Evolutionary conservation across 2,888 invertebrate genomes (phyloP).

Genomic region (Acrobeloides nanus): DNA sequence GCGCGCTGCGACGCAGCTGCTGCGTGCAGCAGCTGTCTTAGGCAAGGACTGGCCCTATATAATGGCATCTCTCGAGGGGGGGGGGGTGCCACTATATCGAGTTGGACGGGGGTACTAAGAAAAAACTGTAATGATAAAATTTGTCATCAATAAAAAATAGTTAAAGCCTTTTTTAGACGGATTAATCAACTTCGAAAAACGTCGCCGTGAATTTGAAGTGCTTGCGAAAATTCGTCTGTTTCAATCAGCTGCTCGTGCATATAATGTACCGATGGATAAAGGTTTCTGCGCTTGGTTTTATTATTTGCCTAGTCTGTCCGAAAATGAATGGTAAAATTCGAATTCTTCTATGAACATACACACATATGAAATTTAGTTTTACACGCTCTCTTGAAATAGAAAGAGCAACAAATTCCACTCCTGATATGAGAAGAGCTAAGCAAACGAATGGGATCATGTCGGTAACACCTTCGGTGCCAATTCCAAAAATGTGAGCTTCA

Average conservation of each 20-base stretch:
- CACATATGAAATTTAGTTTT: constrained; percentile 83
- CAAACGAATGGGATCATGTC: constrained; percentile 14
- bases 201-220: constrained; percentile 94
- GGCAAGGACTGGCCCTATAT: too few species aligned
- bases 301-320: constrained; percentile 76
- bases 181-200: constrained; percentile 93
- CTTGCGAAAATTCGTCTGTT: constrained; percentile 85
- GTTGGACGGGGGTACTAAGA: too few species aligned
- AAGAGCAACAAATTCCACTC: constrained; percentile 29
- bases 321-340: constrained; percentile 78
- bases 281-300: constrained; percentile 90
- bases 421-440: constrained; percentile 32
- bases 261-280: constrained; percentile 75
- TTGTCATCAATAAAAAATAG: too few species aligned
- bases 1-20: too few species aligned
- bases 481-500: constrained; percentile 31
- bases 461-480: constrained; percentile 15
- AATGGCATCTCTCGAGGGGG: too few species aligned
- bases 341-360: constrained; percentile 69
- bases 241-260: constrained; percentile 92
- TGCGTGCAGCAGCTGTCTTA: too few species aligned
- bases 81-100: background rate
- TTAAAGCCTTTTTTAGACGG: too few species aligned
- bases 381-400: constrained; percentile 43
- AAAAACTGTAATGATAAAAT: too few species aligned